Base-by-base conservation (phyloP, 2,888 invertebrate species). In the Augiades crinisus region DNA sequence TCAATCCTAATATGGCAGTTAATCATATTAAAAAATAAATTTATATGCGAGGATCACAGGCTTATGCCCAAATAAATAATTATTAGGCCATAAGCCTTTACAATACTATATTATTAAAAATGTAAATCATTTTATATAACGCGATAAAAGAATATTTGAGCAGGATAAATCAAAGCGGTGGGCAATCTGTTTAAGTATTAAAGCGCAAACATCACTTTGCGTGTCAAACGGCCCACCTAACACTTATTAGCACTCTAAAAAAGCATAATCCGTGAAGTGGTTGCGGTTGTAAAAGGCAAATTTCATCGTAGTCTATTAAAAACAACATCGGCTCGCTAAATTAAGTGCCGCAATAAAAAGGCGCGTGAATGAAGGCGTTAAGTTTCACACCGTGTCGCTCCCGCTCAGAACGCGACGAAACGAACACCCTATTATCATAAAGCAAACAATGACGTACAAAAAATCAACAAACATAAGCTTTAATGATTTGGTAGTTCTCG, bases 351-450 rank as follows among this genome's bases (percentile, higher is more conserved):
- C 77, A 76, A 84, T 87, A 87, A 86, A 84, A 79, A 74, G 72
- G 63, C 68, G 72, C 72, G 75, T 84, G 81, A 88, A 86, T 79
- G 74, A 78, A 86, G 86, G 88, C 84, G 89, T 87, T 73, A 88
- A 81, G 81, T 89, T 87, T 88, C 88, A 89, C 88, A 86, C 44
- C 88, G 65, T 71, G 75, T 78, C 78, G 77, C 80, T 78, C 75
- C 81, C 72, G 84, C 63, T 70, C 70, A 58, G 68, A 43, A 30
- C 72, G 72, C 75, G 73, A 73, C 76, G 78, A 84, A 81, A 81
- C 83, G 75, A 83, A 87, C 82, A 81, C 86, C 30, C 84, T 81
- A 86, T 87, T 88, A 88, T 88, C 89, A 88, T 86, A 89, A 85
- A 84, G 75, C 82, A 86, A 88, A 88, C 85, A 87, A 84, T 79